Conservation (phyloP, 2,797 vertebrate genomes). For the Carcharodon carcharias region DNA sequence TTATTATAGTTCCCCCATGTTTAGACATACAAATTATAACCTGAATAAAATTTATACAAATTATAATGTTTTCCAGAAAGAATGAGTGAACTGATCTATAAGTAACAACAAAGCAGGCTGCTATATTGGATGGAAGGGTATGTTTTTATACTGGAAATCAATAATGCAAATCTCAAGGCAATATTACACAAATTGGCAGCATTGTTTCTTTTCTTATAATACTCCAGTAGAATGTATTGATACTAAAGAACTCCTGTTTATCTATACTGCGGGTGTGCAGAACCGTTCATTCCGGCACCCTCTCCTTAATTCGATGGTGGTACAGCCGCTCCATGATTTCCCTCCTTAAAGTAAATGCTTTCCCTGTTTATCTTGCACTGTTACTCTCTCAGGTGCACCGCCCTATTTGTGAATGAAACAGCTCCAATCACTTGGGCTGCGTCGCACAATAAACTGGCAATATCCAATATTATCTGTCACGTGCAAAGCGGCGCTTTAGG, state of each 20-base stretch:
- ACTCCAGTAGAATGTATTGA: not conserved
- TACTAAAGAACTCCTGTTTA: not conserved
- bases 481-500: not conserved
- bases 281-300: not conserved
- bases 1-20: not conserved
- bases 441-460: not conserved
- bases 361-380: not conserved
- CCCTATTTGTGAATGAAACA: not conserved
- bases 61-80: not conserved
- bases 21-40: not conserved
- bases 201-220: not conserved
- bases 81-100: not conserved
- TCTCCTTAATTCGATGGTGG: not conserved
- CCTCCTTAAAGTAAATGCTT: not conserved
- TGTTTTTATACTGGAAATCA: not conserved
- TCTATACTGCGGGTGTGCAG: no score
- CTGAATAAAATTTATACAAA: not conserved
- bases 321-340: not conserved
- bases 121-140: not conserved
- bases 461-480: not conserved
- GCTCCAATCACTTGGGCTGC: not conserved
- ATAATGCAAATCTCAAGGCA: not conserved
- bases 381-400: not conserved
- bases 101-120: not conserved
- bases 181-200: not conserved